Conservation (phyloP, 2,888 invertebrate species). For the Cyclophora albipunctata region DNA sequence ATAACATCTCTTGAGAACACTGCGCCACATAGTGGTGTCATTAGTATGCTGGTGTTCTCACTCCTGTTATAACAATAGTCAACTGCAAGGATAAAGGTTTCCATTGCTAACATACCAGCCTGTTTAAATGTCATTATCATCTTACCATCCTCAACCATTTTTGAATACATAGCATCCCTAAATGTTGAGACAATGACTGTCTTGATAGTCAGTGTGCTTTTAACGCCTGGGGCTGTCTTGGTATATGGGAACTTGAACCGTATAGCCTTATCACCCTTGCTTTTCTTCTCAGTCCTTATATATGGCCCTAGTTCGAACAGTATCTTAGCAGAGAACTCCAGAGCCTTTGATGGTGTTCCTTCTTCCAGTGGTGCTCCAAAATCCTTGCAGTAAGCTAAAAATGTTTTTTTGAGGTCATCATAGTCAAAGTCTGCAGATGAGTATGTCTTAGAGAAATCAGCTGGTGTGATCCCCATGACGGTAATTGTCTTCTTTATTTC, state of each 20-base stretch:
- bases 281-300: slow-evolving; percentile 1
- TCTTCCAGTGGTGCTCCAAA: neutral
- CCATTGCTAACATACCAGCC: neutral
- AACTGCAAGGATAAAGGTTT: no score
- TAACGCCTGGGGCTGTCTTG: no score
- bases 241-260: slow-evolving; percentile 1
- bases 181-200: neutral
- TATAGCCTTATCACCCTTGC: slow-evolving; percentile 1
- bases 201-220: no score
- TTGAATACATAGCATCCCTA: neutral
- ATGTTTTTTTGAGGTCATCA: neutral
- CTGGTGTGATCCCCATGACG: neutral
- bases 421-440: slow-evolving; percentile 1
- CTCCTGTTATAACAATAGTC: no score
- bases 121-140: slow-evolving; percentile 1
- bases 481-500: neutral
- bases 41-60: no score
- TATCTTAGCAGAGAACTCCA: slow-evolving; percentile 1
- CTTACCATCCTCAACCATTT: neutral
- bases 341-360: slow-evolving; percentile 7
- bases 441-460: neutral
- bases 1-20: slow-evolving; percentile 4
- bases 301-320: slow-evolving; percentile 1
- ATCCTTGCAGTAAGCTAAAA: neutral
- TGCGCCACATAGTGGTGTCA: slow-evolving; percentile 9